Conservation (phyloP, 1,140 invertebrate genomes). For the Anoplophora glabripennis region DNA sequence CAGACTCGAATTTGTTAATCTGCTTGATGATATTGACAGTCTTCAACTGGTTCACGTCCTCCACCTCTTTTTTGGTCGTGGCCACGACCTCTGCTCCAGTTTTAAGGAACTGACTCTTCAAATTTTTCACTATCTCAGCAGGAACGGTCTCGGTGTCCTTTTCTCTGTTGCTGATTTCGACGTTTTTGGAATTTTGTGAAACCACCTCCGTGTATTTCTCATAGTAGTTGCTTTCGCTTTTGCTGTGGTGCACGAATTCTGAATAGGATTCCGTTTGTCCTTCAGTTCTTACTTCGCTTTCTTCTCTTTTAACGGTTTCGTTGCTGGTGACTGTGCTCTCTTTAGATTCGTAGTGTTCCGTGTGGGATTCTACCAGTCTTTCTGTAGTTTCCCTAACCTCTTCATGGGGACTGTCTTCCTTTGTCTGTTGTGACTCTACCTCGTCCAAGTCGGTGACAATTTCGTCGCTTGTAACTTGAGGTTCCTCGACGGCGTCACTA, state of each 20-base stretch:
- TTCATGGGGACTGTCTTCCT: slow-evolving; percentile 7
- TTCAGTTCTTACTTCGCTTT: not conserved
- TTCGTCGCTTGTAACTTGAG: slow-evolving; percentile 3
- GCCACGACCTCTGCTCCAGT: slow-evolving; percentile 17
- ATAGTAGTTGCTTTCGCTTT: slow-evolving; percentile 27
- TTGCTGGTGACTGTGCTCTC: slow-evolving; percentile 1
- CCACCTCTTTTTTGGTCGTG: slow-evolving; percentile 18
- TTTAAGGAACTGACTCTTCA: slow-evolving; percentile 39
- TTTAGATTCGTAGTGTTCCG: slow-evolving; percentile 15
- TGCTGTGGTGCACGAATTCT: slow-evolving; percentile 26
- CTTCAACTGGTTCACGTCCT: slow-evolving; percentile 33
- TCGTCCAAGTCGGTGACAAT: slow-evolving; percentile 6
- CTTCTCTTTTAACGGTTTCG: not conserved
- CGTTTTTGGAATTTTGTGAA: slow-evolving; percentile 22
- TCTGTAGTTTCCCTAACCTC: not conserved
- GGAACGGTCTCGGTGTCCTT: slow-evolving; percentile 36
- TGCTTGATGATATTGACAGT: slow-evolving; percentile 42
- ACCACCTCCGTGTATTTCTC: slow-evolving; percentile 31
- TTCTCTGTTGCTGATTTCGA: slow-evolving; percentile 23
- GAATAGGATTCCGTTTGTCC: slow-evolving; percentile 25
- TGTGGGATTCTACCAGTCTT: slow-evolving; percentile 7
- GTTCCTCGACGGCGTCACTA: not conserved
- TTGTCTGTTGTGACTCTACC: not conserved
- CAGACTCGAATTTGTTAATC: slow-evolving; percentile 43
- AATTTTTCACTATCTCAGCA: slow-evolving; percentile 36